Evolutionary conservation across 2,797 vertebrate genomes (phyloP).

Genomic region (Chelon auratus): DNA sequence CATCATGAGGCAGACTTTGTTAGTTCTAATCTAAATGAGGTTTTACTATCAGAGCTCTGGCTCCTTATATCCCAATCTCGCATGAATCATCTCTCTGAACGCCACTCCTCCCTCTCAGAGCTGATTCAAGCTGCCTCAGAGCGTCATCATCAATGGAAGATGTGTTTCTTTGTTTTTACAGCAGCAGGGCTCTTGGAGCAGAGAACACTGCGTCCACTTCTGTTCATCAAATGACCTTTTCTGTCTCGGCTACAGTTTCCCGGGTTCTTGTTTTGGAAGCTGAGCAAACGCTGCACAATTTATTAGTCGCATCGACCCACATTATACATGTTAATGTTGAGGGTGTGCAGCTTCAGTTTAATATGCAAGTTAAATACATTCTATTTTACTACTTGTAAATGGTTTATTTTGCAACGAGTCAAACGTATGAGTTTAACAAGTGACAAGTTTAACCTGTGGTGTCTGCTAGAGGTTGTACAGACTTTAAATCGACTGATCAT

Average conservation of each 20-base stretch:
- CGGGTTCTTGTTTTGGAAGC: conserved; percentile 10
- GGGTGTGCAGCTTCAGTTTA: no score
- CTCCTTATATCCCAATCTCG: conserved; percentile 60
- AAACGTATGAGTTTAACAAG: no score
- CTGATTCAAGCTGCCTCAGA: conserved; percentile 50
- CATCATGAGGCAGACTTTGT: conserved; percentile 39
- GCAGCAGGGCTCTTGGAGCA: conserved; percentile 16
- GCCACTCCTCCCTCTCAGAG: conserved; percentile 34
- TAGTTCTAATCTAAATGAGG: conserved; percentile 60
- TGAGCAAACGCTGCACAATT: not conserved
- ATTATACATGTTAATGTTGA: no score
- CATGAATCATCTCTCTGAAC: conserved; percentile 46
- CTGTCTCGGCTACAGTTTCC: conserved; percentile 22
- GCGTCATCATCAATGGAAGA: conserved; percentile 47
- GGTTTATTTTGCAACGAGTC: no score
- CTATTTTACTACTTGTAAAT: no score
- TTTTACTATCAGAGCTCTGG: conserved; percentile 56
- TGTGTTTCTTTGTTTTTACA: not conserved
- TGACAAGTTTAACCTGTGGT: no score
- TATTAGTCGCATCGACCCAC: not conserved
- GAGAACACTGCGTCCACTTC: conserved; percentile 34
- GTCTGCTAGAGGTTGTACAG: no score
- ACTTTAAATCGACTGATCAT: no score
- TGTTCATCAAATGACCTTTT: conserved; percentile 44
- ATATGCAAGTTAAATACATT: no score